Conservation (phyloP, 2,797 vertebrate genomes). For the Lindbergichthys nudifrons region DNA sequence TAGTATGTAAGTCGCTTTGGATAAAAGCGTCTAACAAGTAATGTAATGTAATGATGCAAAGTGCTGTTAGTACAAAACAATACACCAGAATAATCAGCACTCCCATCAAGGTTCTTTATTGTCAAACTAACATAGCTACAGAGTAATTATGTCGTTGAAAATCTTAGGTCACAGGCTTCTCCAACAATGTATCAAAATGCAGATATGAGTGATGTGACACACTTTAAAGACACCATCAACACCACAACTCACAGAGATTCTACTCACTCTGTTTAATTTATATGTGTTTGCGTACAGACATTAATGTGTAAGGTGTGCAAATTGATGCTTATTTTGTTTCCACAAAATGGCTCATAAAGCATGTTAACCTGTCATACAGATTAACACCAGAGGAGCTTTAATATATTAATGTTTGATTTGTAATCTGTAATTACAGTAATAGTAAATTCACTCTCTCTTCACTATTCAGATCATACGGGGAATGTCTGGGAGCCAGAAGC, state of each 20-base stretch:
- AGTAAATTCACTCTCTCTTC: neutral
- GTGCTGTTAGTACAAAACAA: slow-evolving; percentile 19
- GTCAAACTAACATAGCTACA: too few relatives aligned
- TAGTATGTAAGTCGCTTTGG: too few relatives aligned
- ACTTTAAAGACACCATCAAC: neutral
- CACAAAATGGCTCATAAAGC: neutral
- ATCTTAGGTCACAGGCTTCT: too few relatives aligned
- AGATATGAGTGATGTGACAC: slow-evolving; percentile 14
- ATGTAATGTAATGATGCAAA: slow-evolving; percentile 1
- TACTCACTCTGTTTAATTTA: neutral
- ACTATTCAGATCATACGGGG: neutral
- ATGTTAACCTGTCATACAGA: neutral
- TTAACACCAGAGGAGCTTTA: neutral
- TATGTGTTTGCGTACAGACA: neutral
- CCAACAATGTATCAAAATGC: too few relatives aligned
- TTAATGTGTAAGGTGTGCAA: neutral
- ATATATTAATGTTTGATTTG: slow-evolving; percentile 8
- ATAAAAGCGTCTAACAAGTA: too few relatives aligned
- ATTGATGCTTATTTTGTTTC: neutral
- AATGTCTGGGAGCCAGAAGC: neutral
- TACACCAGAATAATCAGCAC: slow-evolving; percentile 26
- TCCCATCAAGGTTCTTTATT: too few relatives aligned
- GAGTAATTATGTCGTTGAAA: too few relatives aligned
- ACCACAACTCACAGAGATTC: neutral
- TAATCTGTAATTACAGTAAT: neutral